Evolutionary conservation across 1,140 invertebrate species (phyloP).

Genomic region (Polyergus mexicanus): DNA sequence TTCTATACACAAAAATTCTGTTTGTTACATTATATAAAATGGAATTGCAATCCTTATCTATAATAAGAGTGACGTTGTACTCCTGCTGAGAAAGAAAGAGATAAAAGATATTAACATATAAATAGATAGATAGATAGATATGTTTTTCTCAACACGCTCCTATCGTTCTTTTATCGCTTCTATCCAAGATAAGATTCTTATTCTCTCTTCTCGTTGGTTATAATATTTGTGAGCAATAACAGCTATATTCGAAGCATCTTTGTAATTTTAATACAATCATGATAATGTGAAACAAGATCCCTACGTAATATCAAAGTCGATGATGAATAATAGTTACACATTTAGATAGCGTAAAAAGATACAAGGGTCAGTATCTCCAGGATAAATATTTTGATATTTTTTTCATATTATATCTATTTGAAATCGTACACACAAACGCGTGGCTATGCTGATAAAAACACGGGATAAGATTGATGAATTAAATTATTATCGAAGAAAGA

Average conservation of each 20-base stretch:
- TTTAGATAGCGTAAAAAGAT: not conserved
- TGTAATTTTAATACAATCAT: not conserved
- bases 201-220: not conserved
- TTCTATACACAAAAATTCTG: not conserved
- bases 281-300: not conserved
- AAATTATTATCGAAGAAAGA: conserved; percentile 3
- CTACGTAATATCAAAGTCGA: not conserved
- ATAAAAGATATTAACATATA: not conserved
- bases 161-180: not conserved
- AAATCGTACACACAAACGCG: not conserved
- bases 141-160: not conserved
- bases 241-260: not conserved
- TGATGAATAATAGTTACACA: not conserved
- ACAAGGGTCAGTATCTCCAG: too few species aligned
- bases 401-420: not conserved
- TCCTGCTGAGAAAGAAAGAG: not conserved
- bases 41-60: not conserved
- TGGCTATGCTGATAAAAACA: not conserved
- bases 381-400: not conserved
- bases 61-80: not conserved
- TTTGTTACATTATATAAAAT: not conserved
- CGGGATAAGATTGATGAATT: not conserved
- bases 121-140: not conserved
- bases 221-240: not conserved
- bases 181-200: not conserved